Evolutionary conservation across 2,888 invertebrate species (phyloP), one percentile per base, ranked within the genome.

Genomic region (Trypoxylon attenuatum): DNA sequence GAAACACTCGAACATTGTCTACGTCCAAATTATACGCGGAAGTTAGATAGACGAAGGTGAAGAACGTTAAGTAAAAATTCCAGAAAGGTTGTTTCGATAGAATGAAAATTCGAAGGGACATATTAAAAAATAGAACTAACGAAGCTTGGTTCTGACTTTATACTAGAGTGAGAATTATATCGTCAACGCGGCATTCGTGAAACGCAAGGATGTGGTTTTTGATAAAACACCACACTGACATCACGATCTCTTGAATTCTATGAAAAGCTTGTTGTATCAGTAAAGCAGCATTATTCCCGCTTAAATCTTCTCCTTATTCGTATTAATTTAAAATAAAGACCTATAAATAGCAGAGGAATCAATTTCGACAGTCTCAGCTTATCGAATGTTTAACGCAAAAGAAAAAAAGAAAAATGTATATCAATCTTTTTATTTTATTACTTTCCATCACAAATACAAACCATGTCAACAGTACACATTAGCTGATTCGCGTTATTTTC

Each of bases 11-110:
- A 0, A 78, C 80, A 62, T 71, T 78, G 43, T 76, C 57, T 3
- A 67, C 69, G 60, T 87, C 82, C n/a, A 87, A 69, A 70, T 84
- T 85, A 62, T 82, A 85, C 19, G 78, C 58, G 2, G 25, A 13
- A 22, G 29, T 10, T 15, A 18, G 47, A 18, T 39, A 15, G 0
- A 8, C 25, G 19, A 53, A 25, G 10, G 55, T 42, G 21, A 15
- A 16, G 15, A 60, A 18, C n/a, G 13, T 1, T 16, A 57, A n/a
- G 27, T n/a, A 10, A 5, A 22, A 16, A 23, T 67, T 45, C 5
- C 22, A 39, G 15, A 58, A 8, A 1, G 23, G 38, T 29, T 42
- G 23, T 13, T 13, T 41, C 2, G 42, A 8, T n/a, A 16, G 8
- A 1, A 25, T 47, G 13, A 3, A 19, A 15, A 18, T 1, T 5